Evolutionary conservation across 2,888 invertebrate species (phyloP), one percentile per base, ranked within the genome.

Genomic region (Biston betularia): DNA sequence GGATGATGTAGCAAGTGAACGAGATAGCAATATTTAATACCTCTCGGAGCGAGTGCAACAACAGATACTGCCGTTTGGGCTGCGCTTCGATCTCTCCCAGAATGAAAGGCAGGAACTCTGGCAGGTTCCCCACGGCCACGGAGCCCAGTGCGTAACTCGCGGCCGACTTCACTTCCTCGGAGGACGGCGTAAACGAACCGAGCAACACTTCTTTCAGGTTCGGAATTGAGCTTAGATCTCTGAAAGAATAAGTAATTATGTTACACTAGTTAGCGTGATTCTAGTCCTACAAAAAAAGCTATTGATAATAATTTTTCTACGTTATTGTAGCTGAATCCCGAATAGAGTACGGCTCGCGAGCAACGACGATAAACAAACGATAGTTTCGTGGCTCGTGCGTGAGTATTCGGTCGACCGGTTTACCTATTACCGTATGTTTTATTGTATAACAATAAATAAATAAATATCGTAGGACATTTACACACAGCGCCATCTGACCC

Each of bases 31-130:
- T 12, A 52, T 11, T 8, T 11, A 63, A 61, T 45, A 98, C 98
- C 95, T 99, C 99, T 95, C 99, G 99, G 8, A 99, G 94, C 0
- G 99, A 99, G 92, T 99, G 99, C 69, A 99, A 92, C 58, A 99
- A 94, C 45, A 99, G 94, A 88, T 99, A 99, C 86, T 99, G 99
- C 65, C 98, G 95, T 86, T 98, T 98, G 0, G 99, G 98, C 84
- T 99, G 98, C 45, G 96, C 96, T 80, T 98, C 97, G 73, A 99
- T 99, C 92, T 99, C 98, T 66, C 96, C 95, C 49, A 99, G 94
- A 71, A 99, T 98, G 83, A 99, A 98, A 0, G 99, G 99, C 80
- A 99, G 94, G 93, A 98, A 99, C 80, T 97, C 96, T 11, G 96
- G 96, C 74, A 99, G 93, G 90, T 99, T 99, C 53, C 99, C 99